These are phyloP conservation scores for Coelinius sp. DNA, from an alignment of 2,888 invertebrate species.

Conservation along the genomic window DNA sequence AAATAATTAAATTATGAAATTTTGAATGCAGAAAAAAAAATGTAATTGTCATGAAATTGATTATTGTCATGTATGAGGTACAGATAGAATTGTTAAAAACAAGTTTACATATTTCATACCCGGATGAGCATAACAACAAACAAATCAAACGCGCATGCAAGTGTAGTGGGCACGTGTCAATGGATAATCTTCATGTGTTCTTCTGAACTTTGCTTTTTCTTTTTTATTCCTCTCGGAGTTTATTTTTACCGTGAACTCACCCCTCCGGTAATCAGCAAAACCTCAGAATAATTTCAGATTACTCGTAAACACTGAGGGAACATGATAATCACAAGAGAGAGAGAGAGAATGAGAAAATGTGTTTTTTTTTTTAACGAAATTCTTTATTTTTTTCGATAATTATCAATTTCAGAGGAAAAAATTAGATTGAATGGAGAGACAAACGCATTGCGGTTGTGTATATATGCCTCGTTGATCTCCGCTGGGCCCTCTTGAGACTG, in stretches of 20 bases:
- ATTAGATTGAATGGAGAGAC: conserved; percentile 20
- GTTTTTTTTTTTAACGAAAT: background rate
- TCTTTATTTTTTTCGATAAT: background rate
- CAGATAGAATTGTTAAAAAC: background rate
- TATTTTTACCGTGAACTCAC: background rate
- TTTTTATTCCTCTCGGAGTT: background rate
- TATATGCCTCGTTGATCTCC: background rate
- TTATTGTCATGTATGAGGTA: no score
- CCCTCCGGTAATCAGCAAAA: background rate
- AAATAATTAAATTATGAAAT: background rate
- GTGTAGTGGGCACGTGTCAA: background rate
- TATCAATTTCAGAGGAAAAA: background rate
- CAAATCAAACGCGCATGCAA: background rate
- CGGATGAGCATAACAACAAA: background rate
- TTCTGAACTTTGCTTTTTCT: background rate
- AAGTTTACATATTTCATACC: background rate
- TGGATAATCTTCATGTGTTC: background rate
- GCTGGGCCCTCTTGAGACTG: conserved; percentile 18
- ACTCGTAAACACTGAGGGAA: background rate
- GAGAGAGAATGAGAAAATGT: background rate
- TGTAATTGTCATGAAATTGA: background rate
- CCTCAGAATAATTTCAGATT: background rate
- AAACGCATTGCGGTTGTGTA: background rate
- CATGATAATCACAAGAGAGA: background rate
- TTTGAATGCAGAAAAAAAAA: background rate